Evolutionary conservation across 2,888 invertebrate species (phyloP).

Genomic region (Ectemnius continuus): DNA sequence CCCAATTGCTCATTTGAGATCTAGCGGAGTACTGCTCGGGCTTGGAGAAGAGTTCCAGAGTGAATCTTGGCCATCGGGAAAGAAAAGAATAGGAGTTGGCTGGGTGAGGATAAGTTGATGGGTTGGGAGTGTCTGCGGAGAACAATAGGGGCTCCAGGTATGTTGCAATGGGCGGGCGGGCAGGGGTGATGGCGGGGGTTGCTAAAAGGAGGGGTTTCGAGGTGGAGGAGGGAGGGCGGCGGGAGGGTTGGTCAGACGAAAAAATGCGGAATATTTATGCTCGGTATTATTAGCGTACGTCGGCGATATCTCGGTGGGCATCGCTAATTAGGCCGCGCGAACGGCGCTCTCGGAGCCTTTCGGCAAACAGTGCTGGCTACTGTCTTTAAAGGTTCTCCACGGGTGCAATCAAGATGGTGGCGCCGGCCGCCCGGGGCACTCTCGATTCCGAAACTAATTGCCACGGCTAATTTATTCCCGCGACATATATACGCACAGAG

Average conservation of each 20-base stretch:
- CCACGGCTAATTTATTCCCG: conserved; percentile 77
- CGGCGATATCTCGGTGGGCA: conserved; percentile 76
- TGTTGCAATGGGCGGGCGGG: neutral
- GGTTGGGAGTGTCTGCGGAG: conserved; percentile 7
- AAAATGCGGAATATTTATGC: conserved; percentile 76
- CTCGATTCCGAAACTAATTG: conserved; percentile 77
- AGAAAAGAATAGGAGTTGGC: conserved; percentile 9
- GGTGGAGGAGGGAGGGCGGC: conserved; percentile 21
- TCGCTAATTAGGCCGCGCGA: conserved; percentile 77
- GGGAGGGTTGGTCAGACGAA: conserved; percentile 64
- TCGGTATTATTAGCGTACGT: conserved; percentile 76
- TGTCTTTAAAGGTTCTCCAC: conserved; percentile 68
- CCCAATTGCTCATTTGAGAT: conserved; percentile 37
- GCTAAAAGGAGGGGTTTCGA: neutral
- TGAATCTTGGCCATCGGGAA: neutral
- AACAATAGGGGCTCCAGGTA: neutral
- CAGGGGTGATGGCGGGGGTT: neutral
- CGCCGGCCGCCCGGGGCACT: conserved; percentile 76
- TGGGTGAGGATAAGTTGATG: conserved; percentile 6
- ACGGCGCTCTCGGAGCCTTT: conserved; percentile 67
- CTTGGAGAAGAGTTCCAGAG: too few species aligned
- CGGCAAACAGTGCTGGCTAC: conserved; percentile 77
- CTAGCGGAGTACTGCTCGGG: neutral
- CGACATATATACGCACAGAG: conserved; percentile 69
- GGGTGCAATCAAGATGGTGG: conserved; percentile 77